These are phyloP conservation scores for Dromococcyx pavoninus DNA, from an alignment of 2,797 vertebrate species.

Conservation along the genomic window DNA sequence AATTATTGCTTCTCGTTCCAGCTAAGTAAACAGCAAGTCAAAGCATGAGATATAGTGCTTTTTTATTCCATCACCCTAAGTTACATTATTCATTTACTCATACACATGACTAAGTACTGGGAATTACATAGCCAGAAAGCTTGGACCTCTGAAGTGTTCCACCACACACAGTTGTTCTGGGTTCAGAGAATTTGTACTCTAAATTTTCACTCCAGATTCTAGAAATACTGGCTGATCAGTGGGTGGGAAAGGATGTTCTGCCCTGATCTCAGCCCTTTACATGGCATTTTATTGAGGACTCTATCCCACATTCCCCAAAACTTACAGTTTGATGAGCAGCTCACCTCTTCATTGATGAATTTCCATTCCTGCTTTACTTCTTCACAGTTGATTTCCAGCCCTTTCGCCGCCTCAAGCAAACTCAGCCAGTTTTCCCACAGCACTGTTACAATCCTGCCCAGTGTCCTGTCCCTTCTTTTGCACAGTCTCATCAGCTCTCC, in stretches of 20 bases:
- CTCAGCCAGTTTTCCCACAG: constrained; percentile 79
- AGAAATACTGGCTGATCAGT: not conserved
- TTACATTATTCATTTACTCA: not conserved
- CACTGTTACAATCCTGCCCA: not conserved
- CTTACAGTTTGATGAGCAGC: not conserved
- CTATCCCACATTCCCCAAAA: not conserved
- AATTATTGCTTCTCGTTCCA: constrained; percentile 84
- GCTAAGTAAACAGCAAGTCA: constrained; percentile 72
- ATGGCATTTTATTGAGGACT: not conserved
- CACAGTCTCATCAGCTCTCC: constrained; percentile 39
- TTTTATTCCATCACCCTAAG: not conserved
- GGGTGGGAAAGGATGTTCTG: not conserved
- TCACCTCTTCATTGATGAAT: constrained; percentile 82
- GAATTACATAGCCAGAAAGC: not conserved
- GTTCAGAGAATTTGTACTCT: not conserved
- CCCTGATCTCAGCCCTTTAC: not conserved
- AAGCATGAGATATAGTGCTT: not conserved
- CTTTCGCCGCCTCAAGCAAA: constrained; percentile 70
- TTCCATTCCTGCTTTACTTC: constrained; percentile 84
- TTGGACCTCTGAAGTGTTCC: not conserved
- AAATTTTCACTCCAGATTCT: not conserved
- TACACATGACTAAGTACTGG: not conserved
- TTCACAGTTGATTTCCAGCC: constrained; percentile 76
- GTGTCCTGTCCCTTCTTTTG: not conserved
- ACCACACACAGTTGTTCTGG: not conserved